These are phyloP conservation scores for Enteromius radiatus DNA, from an alignment of 2,797 vertebrate species.

Conservation along the genomic window DNA sequence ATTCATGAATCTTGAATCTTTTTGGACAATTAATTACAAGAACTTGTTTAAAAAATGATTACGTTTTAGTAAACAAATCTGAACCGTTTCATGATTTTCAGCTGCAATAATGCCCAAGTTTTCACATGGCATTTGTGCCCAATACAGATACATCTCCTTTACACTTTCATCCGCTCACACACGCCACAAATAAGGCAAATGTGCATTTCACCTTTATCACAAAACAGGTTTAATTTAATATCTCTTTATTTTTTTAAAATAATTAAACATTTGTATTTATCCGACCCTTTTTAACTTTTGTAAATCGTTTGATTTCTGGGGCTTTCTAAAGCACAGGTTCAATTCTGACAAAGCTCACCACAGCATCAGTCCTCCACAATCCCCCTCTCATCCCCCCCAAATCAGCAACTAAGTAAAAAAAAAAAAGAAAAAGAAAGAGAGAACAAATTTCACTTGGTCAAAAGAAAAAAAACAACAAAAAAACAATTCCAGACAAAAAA, in stretches of 20 bases:
- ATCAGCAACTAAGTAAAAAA: constrained; percentile 64
- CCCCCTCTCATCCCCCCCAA: constrained; percentile 56
- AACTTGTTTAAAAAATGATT: neutral
- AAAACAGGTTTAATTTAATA: constrained; percentile 88
- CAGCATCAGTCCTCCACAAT: constrained; percentile 59
- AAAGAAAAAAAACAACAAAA: constrained; percentile 68
- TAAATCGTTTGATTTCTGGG: constrained; percentile 75
- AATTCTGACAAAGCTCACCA: constrained; percentile 61
- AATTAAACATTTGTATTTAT: constrained; percentile 87
- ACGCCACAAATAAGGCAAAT: constrained; percentile 64
- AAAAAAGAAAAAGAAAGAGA: constrained; percentile 69
- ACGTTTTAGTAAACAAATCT: neutral
- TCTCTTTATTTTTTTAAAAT: constrained; percentile 86
- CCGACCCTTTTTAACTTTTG: constrained; percentile 76
- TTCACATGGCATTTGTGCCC: neutral
- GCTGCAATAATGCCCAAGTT: neutral
- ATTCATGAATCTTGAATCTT: neutral
- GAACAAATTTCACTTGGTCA: constrained; percentile 72
- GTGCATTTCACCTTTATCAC: constrained; percentile 77
- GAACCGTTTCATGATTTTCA: neutral
- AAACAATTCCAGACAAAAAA: constrained; percentile 65
- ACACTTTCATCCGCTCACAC: constrained; percentile 1
- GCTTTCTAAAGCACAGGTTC: constrained; percentile 73
- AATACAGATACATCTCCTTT: neutral
- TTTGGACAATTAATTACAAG: neutral